Percentiles rank a stretch among this genome's conserved stretches.
Conservation (phyloP, 2,113 vertebrate species). For the Zootoca vivipara region DNA sequence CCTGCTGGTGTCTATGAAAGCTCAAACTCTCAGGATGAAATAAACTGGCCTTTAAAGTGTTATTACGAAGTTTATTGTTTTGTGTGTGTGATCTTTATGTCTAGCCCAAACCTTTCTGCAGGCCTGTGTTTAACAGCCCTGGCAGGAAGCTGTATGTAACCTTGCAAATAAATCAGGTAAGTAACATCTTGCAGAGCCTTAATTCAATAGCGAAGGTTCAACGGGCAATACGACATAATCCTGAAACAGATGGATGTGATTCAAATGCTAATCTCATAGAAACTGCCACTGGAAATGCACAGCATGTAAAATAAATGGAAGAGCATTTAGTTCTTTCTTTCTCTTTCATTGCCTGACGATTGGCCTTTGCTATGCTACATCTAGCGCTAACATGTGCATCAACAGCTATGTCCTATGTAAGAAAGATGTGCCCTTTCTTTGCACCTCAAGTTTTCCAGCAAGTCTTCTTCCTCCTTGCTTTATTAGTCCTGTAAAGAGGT, state of each 20-base stretch:
- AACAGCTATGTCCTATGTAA: fast-evolving
- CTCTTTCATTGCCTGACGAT: too few species aligned
- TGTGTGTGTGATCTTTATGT: too few species aligned
- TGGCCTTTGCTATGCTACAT: neutral
- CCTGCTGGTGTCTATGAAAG: neutral
- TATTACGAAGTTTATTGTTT: neutral
- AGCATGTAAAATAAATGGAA: neutral
- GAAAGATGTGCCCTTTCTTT: neutral
- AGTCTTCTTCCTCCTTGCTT: neutral
- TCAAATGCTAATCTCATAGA: neutral
- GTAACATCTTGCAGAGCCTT: neutral
- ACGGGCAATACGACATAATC: too few species aligned
- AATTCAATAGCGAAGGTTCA: neutral
- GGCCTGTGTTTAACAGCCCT: neutral
- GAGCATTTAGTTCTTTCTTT: too few species aligned
- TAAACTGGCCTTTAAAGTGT: neutral
- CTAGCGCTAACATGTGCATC: neutral
- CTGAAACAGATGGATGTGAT: neutral
- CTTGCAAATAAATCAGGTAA: neutral
- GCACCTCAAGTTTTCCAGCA: neutral
- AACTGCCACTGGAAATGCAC: neutral
- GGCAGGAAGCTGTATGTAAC: neutral
- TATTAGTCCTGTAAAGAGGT: constrained; percentile 9
- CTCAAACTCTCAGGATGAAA: neutral
- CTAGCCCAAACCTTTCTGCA: too few species aligned